Evolutionary conservation across 2,113 vertebrate genomes (phyloP).

Genomic region (Myanophis thanlyinensis): DNA sequence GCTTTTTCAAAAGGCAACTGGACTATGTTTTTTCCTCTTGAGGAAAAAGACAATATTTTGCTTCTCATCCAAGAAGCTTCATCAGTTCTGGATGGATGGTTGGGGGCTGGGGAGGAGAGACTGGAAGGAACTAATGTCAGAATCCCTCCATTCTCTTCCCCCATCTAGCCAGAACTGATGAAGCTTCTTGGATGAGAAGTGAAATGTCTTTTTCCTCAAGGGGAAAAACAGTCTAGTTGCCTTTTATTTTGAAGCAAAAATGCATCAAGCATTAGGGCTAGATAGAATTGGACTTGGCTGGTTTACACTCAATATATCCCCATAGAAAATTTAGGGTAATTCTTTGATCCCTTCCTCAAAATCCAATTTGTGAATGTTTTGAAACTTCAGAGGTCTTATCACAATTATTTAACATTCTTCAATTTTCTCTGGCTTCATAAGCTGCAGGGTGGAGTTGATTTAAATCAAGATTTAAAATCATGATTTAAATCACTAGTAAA

Average conservation of each 20-base stretch:
- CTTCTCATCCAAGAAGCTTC: background rate
- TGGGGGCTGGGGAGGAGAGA: accelerated
- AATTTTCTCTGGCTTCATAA: background rate
- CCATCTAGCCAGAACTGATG: too few relatives aligned
- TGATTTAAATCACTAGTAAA: too few relatives aligned
- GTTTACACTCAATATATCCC: background rate
- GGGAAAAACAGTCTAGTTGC: too few relatives aligned
- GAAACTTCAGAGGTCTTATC: background rate
- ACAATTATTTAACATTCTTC: background rate
- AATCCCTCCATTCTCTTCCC: too few relatives aligned
- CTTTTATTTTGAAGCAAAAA: background rate
- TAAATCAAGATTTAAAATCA: too few relatives aligned
- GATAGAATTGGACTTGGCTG: background rate
- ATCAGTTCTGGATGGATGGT: background rate
- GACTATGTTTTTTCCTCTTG: background rate
- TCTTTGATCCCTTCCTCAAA: background rate
- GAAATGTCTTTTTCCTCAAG: too few relatives aligned
- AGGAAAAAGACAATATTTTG: too few relatives aligned
- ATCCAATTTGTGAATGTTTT: background rate
- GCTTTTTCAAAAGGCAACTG: background rate
- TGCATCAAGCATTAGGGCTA: background rate
- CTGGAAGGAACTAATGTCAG: background rate
- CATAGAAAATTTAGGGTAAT: background rate
- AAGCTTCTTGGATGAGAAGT: too few relatives aligned
- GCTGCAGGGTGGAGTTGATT: too few relatives aligned